Base-by-base conservation (phyloP, 2,888 invertebrate species). In the Hyposoter dolosus region DNA sequence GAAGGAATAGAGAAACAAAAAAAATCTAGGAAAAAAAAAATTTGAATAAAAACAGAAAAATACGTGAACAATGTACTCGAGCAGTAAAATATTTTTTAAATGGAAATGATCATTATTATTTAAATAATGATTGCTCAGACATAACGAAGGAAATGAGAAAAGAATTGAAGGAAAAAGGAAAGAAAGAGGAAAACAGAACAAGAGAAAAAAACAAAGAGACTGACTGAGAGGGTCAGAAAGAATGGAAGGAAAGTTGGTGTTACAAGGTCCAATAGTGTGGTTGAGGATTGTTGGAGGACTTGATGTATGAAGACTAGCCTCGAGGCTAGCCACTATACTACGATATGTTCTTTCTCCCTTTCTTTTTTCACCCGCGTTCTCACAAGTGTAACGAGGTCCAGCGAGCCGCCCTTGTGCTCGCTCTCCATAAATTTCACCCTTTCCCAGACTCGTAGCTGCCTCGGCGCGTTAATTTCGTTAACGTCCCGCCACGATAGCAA, bases 401-500 rank as follows among this genome's bases (percentile, higher is more conserved):
- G 60, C 74, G 53, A 66, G 50, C 60, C 69, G 60, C 66, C 74
- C 71, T 65, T 78, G 74, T 74, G 74, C 85, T 80, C 83, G 85
- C 85, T 87, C 87, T 87, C 88, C 87, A 89, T 89, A 89, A 89
- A 89, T 89, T 89, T 88, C 82, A 85, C 83, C 88, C 84, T 82
- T 85, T 82, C 82, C 82, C 79, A 76, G 65, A 17, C 78, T 23
- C 75, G 50, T 50, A 77, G 45, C 69, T 66, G 83, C 77, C 87
- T 85, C 77, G 82, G 47, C 82, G 82, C 86, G 87, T 88, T 88
- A 88, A 89, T 89, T 87, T 88, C 74, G 81, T 89, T 89, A 89
- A 87, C 86, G 82, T 87, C 79, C 79, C 43, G 63, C 66, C 10
- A 75, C 23, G 66, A 53, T 68, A 17, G 66, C 45, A 63, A 74